A percentile compares a stretch with the other conserved stretches of the same genome.
Conservation (phyloP, 2,797 vertebrate species). For the Onychomys arenicola region DNA sequence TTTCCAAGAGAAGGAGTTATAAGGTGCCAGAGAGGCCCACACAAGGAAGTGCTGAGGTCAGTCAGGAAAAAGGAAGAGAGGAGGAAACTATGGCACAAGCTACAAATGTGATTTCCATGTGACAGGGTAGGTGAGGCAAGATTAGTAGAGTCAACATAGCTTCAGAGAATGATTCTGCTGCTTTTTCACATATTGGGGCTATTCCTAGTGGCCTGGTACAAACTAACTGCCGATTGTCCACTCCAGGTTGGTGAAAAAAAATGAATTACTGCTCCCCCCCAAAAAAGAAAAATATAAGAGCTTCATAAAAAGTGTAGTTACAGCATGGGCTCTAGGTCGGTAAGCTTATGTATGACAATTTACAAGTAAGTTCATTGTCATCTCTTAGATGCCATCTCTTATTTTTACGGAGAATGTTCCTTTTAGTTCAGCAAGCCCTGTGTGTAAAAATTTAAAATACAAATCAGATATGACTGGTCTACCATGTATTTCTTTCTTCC, state of each 20-base stretch:
- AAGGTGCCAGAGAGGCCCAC: not conserved
- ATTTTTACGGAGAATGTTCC: not conserved
- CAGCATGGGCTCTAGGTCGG: not conserved
- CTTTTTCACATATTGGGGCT: not conserved
- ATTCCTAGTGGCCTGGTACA: not conserved
- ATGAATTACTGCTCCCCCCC: not conserved
- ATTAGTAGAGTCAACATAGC: not conserved
- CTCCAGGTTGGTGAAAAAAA: not conserved
- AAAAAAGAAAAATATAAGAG: not conserved
- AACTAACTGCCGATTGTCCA: not conserved
- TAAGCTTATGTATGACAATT: not conserved
- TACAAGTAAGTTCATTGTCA: not conserved
- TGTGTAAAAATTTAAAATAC: not conserved
- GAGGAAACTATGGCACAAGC: not conserved
- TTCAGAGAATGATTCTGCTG: not conserved
- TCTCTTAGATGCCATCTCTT: not conserved
- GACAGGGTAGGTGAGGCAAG: not conserved
- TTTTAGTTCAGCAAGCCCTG: not conserved
- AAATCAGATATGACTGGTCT: not conserved
- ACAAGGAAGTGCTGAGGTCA: not conserved
- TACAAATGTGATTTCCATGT: not conserved
- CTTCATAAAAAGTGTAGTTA: not conserved
- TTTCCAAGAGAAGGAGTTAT: not conserved
- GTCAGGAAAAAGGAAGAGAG: not conserved
- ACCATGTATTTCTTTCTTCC: not conserved